Conservation (phyloP, 2,888 invertebrate genomes). For the Eupithecia insigniata region DNA sequence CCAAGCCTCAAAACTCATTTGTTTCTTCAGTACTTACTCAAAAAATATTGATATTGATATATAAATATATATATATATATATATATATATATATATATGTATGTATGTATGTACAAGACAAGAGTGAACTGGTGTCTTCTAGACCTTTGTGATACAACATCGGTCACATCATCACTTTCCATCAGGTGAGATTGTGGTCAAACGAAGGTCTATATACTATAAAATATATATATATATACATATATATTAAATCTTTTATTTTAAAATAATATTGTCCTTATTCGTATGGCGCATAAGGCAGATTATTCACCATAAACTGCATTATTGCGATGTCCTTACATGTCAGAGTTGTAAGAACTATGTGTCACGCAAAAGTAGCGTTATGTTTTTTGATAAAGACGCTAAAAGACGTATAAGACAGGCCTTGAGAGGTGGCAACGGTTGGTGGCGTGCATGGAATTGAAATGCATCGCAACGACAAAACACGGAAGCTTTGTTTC, state of each 20-base stretch:
- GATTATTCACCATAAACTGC: slow-evolving; percentile 6
- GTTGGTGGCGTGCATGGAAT: slow-evolving; percentile 67
- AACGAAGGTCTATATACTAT: too few species aligned
- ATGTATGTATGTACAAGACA: too few species aligned
- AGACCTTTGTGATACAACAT: too few species aligned
- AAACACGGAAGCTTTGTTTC: slow-evolving; percentile 2
- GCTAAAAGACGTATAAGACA: neutral
- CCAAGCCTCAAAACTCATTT: slow-evolving; percentile 25
- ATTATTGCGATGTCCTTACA: slow-evolving; percentile 15
- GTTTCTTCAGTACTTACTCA: neutral
- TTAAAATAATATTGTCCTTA: neutral
- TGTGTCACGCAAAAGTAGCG: slow-evolving; percentile 27
- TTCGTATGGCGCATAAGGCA: neutral
- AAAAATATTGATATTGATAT: too few species aligned
- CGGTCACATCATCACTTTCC: too few species aligned
- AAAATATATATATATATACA: too few species aligned
- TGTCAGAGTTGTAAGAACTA: slow-evolving; percentile 12
- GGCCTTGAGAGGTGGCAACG: slow-evolving; percentile 68
- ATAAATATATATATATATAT: too few species aligned
- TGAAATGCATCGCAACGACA: slow-evolving; percentile 55
- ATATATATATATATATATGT: too few species aligned
- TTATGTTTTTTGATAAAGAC: slow-evolving; percentile 19
- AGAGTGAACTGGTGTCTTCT: too few species aligned
- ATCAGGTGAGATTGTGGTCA: too few species aligned
- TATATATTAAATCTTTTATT: too few species aligned